Conservation (phyloP, 1,140 invertebrate species). For the Homalodisca vitripennis region DNA sequence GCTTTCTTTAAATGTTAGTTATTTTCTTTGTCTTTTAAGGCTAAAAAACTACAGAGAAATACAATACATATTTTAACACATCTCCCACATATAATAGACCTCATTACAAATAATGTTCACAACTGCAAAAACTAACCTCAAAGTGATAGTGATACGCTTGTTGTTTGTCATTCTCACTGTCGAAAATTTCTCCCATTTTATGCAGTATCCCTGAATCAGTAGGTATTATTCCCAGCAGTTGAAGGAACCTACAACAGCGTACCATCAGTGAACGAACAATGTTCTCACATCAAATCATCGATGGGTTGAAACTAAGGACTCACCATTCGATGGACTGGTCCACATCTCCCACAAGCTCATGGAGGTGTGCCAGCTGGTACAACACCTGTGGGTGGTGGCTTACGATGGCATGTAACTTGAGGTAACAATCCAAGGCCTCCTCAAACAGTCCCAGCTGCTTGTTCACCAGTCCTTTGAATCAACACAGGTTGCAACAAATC, state of each 20-base stretch:
- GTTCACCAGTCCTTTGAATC: constrained; percentile 69
- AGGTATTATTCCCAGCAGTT: constrained; percentile 78
- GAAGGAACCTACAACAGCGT: constrained; percentile 72
- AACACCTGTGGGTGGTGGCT: constrained; percentile 78
- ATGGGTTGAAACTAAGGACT: constrained; percentile 13
- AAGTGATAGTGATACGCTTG: constrained; percentile 90
- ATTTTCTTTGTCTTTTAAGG: too few species aligned
- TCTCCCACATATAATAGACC: too few species aligned
- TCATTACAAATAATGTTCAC: too few species aligned
- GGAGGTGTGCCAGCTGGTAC: constrained; percentile 81
- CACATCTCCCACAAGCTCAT: constrained; percentile 70
- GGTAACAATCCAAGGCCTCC: constrained; percentile 77
- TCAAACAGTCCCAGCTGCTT: constrained; percentile 70
- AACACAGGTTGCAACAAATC: too few species aligned
- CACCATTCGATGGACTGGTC: constrained; percentile 77
- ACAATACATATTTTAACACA: too few species aligned
- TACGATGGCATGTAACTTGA: constrained; percentile 78
- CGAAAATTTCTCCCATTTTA: constrained; percentile 83
- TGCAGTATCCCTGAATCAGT: constrained; percentile 80
- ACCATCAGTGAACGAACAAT: too few species aligned
- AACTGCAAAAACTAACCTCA: constrained; percentile 57
- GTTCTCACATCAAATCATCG: too few species aligned
- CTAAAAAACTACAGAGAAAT: too few species aligned
- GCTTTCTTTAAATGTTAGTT: too few species aligned
- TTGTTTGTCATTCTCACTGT: constrained; percentile 83